Conservation (phyloP, 2,888 invertebrate species). For the Phrixothrix hirtus region DNA sequence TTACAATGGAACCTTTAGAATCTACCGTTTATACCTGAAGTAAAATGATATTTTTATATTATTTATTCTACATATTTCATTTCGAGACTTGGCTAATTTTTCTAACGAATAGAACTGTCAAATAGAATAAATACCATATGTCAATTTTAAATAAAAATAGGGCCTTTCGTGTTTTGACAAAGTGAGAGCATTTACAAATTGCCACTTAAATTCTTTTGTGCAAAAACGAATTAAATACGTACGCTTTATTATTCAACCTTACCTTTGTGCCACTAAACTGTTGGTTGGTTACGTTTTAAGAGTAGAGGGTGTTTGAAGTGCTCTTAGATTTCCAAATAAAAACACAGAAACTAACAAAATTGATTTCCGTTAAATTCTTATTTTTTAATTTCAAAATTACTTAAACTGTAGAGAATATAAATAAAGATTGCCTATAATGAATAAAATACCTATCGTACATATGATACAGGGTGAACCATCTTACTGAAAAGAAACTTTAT, state of each 20-base stretch:
- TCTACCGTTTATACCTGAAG: conserved; percentile 3
- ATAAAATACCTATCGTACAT: too few species aligned
- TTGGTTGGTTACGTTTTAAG: not conserved
- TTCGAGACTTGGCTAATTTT: conserved; percentile 9
- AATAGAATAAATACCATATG: conserved; percentile 30
- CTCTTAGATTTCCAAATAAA: too few species aligned
- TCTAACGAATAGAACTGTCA: conserved; percentile 29
- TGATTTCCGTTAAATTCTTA: too few species aligned
- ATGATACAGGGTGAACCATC: too few species aligned
- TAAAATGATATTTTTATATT: conserved; percentile 18
- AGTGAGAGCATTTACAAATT: conserved; percentile 43
- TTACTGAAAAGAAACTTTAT: too few species aligned
- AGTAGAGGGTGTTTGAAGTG: too few species aligned
- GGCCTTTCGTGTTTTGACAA: conserved; percentile 41
- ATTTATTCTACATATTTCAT: conserved; percentile 7
- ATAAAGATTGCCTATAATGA: too few species aligned
- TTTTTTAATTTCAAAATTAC: too few species aligned
- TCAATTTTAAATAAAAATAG: conserved; percentile 31
- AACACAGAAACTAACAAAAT: too few species aligned
- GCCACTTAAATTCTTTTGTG: conserved; percentile 42
- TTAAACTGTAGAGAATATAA: too few species aligned
- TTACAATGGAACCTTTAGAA: not conserved
- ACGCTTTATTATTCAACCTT: conserved; percentile 11
- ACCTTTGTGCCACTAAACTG: not conserved
- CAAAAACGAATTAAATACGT: conserved; percentile 5